phyloP scores from a whole-genome alignment of 64 coral and sea anemone genomes.

The Pocillopora verrucosa region DNA sequence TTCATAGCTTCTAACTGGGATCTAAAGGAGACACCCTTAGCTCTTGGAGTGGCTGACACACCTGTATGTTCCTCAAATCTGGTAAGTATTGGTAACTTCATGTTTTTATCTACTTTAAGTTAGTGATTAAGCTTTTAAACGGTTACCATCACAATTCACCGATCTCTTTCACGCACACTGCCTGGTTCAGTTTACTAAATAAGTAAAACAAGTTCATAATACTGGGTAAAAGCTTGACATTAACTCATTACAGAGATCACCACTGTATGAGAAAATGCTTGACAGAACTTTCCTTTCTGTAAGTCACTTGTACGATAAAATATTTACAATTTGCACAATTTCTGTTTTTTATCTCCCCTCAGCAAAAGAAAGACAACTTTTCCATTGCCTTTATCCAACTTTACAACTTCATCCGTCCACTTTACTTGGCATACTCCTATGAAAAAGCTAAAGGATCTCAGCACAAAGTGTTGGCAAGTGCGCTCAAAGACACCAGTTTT shows the following conservation, averaged over 20 bases:
- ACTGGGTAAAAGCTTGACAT: too few species aligned
- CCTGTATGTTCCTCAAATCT: not conserved
- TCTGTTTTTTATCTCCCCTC: not conserved
- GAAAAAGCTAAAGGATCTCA: too few species aligned
- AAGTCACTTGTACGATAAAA: not conserved
- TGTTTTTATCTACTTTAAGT: not conserved
- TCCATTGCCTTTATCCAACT: not conserved
- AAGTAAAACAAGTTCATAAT: too few species aligned
- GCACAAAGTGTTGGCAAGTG: too few species aligned
- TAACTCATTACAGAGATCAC: too few species aligned
- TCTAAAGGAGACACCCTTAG: not conserved
- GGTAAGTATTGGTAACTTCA: not conserved
- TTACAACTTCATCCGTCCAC: not conserved
- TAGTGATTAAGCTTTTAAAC: too few species aligned
- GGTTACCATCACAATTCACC: too few species aligned
- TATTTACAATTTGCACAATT: not conserved
- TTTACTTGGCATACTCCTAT: conserved; percentile 23
- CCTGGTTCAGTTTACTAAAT: too few species aligned
- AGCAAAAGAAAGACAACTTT: not conserved
- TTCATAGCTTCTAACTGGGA: not conserved
- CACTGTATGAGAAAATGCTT: too few species aligned
- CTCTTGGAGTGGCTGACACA: not conserved
- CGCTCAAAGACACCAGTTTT: too few species aligned
- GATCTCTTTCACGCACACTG: too few species aligned
- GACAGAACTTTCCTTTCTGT: not conserved